Base-by-base conservation (phyloP, 2,888 invertebrate genomes). In the Brachyopa scutellaris region DNA sequence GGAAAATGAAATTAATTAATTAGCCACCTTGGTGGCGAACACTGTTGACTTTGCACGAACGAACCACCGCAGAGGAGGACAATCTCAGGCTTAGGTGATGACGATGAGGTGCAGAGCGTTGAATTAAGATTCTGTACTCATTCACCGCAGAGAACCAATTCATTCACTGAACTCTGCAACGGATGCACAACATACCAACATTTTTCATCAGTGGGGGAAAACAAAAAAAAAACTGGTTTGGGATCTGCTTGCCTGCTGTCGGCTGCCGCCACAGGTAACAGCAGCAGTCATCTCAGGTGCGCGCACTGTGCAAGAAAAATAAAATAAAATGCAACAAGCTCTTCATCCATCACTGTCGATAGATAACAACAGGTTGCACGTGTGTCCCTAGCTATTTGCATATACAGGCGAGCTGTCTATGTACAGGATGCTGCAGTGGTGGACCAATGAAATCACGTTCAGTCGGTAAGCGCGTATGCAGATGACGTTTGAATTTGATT, bases 1-100 rank as follows among this genome's bases (percentile, higher is more conserved):
- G 66, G 51, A 66, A 82, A 82, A 82, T 82, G 40, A 82, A 77
- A 82, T 82, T 84, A 80, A 84, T 76, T 84, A 84, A 84, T 80
- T 80, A 84, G 74, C 74, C 78, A 83, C 83, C 78, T 78, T 83
- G 83, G 83, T 83, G 83, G 83, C 78, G 42, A 78, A 73, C 62
- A 57, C 78, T 61, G 67, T 73, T 77, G 36, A 61, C n/a, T 61
- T 82, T 82, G 77, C 77, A 72, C 82, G 57, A 70, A 53, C 38
- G 59, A 61, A 59, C 66, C 47, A 61, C 70, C 59, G 45, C 53
- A 21, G 55, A 70, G 45, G 33, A 23, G 26, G 19, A 26, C 9
- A 64, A 26, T 51, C 29, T 26, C 13, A 23, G 9, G 13, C 17
- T 47, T 15, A 55, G 66, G 66, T 51, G 67, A 57, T 33, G 74